A percentile compares a stretch with the other conserved stretches of the same genome.
Evolutionary conservation across 2,797 vertebrate species (phyloP).

Genomic region (Artibeus jamaicensis): DNA sequence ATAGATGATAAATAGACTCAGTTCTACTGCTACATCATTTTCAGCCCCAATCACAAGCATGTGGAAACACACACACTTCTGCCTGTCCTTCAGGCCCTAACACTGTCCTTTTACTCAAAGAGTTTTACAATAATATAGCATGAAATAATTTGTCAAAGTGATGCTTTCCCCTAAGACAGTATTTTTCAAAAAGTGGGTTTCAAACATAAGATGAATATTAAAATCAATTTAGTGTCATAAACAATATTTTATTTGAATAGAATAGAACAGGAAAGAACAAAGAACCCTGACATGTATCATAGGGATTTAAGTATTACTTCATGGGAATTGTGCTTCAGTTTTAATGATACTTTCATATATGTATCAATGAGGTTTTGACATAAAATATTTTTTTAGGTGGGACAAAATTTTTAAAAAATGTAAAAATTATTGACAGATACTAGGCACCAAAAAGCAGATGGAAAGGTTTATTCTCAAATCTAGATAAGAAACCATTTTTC

Average conservation of each 20-base stretch:
- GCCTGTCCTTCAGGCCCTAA: neutral
- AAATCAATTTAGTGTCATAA: neutral
- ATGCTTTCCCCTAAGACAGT: neutral
- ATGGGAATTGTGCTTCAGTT: neutral
- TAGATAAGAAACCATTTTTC: neutral
- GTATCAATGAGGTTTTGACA: neutral
- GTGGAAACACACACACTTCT: neutral
- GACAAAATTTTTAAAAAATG: neutral
- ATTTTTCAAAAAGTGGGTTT: neutral
- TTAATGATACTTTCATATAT: neutral
- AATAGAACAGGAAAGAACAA: neutral
- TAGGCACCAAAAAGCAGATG: neutral
- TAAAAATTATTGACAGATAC: neutral
- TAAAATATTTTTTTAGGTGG: constrained; percentile 2
- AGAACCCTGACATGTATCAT: neutral
- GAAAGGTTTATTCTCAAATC: neutral
- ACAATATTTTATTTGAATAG: neutral
- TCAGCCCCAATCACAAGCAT: neutral
- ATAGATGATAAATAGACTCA: neutral
- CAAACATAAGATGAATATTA: neutral
- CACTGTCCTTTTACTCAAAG: neutral
- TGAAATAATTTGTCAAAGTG: neutral
- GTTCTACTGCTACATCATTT: neutral
- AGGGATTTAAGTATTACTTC: neutral
- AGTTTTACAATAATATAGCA: neutral